Percentiles rank a stretch among this genome's conserved stretches.
Evolutionary conservation across 1,140 invertebrate species (phyloP).

Genomic region (Drosophila triauraria): DNA sequence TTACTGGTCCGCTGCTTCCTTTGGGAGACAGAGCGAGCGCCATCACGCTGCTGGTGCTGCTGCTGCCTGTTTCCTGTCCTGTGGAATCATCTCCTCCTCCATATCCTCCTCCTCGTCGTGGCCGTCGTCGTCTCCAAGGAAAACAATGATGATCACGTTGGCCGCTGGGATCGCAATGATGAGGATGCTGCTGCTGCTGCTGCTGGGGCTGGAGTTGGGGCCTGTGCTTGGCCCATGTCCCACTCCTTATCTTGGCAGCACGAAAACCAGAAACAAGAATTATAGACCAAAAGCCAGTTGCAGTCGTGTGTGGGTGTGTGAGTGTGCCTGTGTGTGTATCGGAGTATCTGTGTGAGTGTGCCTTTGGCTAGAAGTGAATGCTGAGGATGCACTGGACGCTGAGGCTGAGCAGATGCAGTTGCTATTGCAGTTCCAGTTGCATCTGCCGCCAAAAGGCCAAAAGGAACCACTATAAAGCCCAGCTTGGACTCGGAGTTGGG

Average conservation of each 20-base stretch:
- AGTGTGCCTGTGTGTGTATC: constrained; percentile 27
- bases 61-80: constrained; percentile 47
- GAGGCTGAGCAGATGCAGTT: constrained; percentile 49
- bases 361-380: constrained; percentile 67
- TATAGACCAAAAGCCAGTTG: constrained; percentile 82
- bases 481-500: background rate
- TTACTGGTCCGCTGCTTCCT: constrained; percentile 81
- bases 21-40: constrained; percentile 77
- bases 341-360: constrained; percentile 38
- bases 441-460: constrained; percentile 50
- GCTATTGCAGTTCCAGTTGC: constrained; percentile 53
- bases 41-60: constrained; percentile 56
- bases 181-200: constrained; percentile 29
- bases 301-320: constrained; percentile 38
- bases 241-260: constrained; percentile 75
- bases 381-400: constrained; percentile 40
- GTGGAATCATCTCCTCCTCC: constrained; percentile 8
- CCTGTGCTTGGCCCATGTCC: constrained; percentile 40
- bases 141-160: constrained; percentile 27
- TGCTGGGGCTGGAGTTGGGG: constrained; percentile 21
- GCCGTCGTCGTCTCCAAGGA: constrained; percentile 8
- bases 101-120: background rate
- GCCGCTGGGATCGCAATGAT: constrained; percentile 51
- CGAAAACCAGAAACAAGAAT: constrained; percentile 82
- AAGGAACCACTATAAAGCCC: constrained; percentile 18